Evolutionary conservation across 2,888 invertebrate species (phyloP), one percentile per base, ranked within the genome.

Genomic region (Hypomecis punctinalis): DNA sequence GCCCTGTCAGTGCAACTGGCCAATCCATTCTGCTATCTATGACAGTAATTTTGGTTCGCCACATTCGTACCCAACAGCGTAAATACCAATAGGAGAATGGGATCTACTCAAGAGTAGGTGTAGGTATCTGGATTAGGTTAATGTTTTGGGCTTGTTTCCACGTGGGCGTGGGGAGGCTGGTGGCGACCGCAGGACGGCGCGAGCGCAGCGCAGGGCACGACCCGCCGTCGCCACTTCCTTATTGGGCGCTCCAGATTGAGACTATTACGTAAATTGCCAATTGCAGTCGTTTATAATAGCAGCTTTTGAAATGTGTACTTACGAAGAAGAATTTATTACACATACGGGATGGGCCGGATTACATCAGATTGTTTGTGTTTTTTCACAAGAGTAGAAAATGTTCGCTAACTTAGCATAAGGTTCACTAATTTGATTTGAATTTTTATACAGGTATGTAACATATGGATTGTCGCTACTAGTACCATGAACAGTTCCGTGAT

Each of bases 181-280:
- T 49, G 42, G 54, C 59, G 55, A 72, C 71, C 72, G 63, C 71
- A 73, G 61, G 46, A 64, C 63, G 63, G 71, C 68, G 70, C 69
- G 57, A 52, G 73, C 72, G 64, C 71, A 49, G 73, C 71, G 64
- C 71, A 74, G 70, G 74, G 74, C 78, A 76, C 75, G 74, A 73
- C 71, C 66, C 72, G 54, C 9, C 59, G 53, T 54, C 67, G 64
- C 75, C 75, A 76, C 81, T 87, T 88, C 87, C 87, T 88, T 79
- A 85, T 86, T 83, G 82, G 77, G 70, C 77, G 80, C 76, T 83
- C 83, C 76, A 75, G 76, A 79, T 82, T 72, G 69, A 72, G 43
- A 55, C 67, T 67, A 76, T 81, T 79, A 76, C 64, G 71, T 65
- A 73, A 75, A 75, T 71, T 66, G 64, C 39, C 63, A 58, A 68